Percentiles rank a stretch among this genome's conserved stretches.
phyloP scores from a whole-genome alignment of 2,113 vertebrate species.

The Eclectus roratus region DNA sequence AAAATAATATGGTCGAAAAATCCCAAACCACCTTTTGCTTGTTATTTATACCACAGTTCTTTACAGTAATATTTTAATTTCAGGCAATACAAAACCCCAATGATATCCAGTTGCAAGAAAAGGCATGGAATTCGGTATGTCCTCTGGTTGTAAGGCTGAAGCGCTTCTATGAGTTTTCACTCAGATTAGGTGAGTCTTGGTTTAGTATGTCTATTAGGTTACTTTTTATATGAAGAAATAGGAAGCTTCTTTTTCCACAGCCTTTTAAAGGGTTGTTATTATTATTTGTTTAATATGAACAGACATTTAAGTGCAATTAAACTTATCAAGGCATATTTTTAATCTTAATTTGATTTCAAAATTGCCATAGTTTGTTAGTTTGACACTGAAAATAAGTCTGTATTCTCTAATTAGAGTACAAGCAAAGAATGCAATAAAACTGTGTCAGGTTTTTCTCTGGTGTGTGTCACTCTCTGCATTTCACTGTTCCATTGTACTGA shows the following conservation, averaged over 20 bases:
- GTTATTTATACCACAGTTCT: neutral
- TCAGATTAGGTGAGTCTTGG: slow-evolving; percentile 84
- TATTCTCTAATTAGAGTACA: neutral
- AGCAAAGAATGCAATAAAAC: neutral
- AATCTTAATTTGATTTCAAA: neutral
- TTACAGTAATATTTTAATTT: slow-evolving; percentile 21
- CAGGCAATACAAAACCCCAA: slow-evolving; percentile 97
- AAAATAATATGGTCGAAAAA: neutral
- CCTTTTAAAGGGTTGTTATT: neutral
- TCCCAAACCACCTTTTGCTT: neutral
- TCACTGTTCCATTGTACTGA: neutral
- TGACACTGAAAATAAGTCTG: neutral
- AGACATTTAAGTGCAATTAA: neutral
- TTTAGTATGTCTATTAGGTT: neutral
- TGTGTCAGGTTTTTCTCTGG: neutral
- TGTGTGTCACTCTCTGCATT: neutral
- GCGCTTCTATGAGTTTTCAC: slow-evolving; percentile 94
- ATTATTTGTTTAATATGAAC: neutral
- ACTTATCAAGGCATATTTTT: neutral
- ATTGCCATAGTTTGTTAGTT: neutral
- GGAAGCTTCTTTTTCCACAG: neutral
- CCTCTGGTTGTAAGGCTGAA: slow-evolving; percentile 95
- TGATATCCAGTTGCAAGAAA: slow-evolving; percentile 90
- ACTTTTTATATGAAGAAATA: neutral
- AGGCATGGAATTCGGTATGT: slow-evolving; percentile 95